Base-by-base conservation (phyloP, 2,797 vertebrate species). In the Gallinago stenura region DNA sequence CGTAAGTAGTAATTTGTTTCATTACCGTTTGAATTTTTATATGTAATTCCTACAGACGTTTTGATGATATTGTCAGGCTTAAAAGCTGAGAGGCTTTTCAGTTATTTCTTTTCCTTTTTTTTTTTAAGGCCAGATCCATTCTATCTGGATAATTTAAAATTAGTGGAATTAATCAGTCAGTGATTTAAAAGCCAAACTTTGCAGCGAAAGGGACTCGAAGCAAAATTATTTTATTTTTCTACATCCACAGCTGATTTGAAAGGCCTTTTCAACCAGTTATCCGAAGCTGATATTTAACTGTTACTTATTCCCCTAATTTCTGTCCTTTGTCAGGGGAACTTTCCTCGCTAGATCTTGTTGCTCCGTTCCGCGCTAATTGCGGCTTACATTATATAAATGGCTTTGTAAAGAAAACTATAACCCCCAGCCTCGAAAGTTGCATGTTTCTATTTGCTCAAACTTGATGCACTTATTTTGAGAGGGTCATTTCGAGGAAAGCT, bases 381-480 rank as follows among this genome's bases (percentile, higher is more conserved):
- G 13, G 97, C 97, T 98, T 97, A 98, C 97, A 97, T 98, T 98
- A 98, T 98, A 98, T 98, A 98, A 98, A 98, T 98, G 98, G 98
- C 99, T 99, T 99, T 99, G 98, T 99, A 99, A 99, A 99, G 99
- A 99, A 99, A 99, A 99, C 98, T 99, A 99, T 99, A 99, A 99
- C 99, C 98, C 99, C 97, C 98, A 99, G 99, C 99, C 99, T 99
- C 98, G 99, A 98, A 99, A 98, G 98, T 99, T 99, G 98, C 98
- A 98, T 99, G 99, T 99, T 99, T 99, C 99, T 99, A 99, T 99
- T 99, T 99, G 99, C 98, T 98, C 98, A 99, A 98, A 99, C 99
- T 99, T 99, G 99, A 98, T 98, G 99, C 98, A 99, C 99, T 99
- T 99, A 99, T 99, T 99, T 99, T 99, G 99, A 99, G 99, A 99